Conservation (phyloP, 2,888 invertebrate genomes). For the Eupithecia centaureata region DNA sequence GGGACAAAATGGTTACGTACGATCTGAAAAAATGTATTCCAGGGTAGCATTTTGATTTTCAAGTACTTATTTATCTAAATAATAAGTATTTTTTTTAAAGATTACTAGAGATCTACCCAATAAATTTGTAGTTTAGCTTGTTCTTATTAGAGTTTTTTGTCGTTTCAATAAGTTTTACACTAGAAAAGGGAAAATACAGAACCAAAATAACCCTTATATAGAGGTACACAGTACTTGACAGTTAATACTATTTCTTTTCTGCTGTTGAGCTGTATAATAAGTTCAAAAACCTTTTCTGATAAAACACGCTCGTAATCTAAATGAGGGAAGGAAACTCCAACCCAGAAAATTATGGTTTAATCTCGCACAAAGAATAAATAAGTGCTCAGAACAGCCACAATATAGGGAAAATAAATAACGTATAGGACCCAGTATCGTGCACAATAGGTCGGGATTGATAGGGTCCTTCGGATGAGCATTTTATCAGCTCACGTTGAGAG, state of each 20-base stretch:
- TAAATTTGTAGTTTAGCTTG: neutral
- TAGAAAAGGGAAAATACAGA: neutral
- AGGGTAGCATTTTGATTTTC: neutral
- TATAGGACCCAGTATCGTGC: conserved; percentile 53
- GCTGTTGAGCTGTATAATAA: neutral
- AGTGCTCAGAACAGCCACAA: conserved; percentile 26
- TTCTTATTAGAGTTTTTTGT: neutral
- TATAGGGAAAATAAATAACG: conserved; percentile 30
- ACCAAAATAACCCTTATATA: too few species aligned
- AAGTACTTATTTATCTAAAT: neutral
- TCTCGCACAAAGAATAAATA: conserved; percentile 39
- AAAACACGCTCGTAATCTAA: conserved; percentile 33
- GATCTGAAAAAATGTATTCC: too few species aligned
- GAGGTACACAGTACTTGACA: too few species aligned
- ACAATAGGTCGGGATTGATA: conserved; percentile 62
- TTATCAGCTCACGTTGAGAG: conserved; percentile 61
- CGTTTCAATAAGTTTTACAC: neutral
- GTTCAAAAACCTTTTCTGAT: conserved; percentile 13
- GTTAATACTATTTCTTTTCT: neutral
- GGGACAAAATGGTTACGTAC: too few species aligned
- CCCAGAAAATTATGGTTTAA: conserved; percentile 38
- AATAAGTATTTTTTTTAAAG: neutral
- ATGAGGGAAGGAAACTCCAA: conserved; percentile 34
- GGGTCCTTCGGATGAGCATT: conserved; percentile 56
- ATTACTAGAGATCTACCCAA: neutral